phyloP scores from a whole-genome alignment of 2,888 invertebrate genomes.

The Pterostichus madidus region DNA sequence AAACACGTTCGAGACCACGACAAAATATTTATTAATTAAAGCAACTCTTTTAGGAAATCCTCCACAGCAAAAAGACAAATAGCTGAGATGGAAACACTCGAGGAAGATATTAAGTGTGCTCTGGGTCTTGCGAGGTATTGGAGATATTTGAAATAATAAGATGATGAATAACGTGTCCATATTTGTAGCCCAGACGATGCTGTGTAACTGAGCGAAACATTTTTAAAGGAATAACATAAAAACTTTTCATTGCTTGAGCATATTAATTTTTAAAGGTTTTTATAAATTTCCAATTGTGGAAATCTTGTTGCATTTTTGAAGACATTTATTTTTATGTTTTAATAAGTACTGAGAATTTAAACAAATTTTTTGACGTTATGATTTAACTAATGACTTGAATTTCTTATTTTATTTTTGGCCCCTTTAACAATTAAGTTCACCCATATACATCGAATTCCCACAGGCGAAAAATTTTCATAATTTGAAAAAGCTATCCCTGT shows the following conservation, averaged over 20 bases:
- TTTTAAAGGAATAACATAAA: slow-evolving; percentile 17
- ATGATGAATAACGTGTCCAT: slow-evolving; percentile 31
- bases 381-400: no score
- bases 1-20: slow-evolving; percentile 54
- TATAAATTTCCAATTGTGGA: slow-evolving; percentile 12
- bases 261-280: slow-evolving; percentile 26
- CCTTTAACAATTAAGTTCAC: no score
- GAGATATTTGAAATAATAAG: slow-evolving; percentile 27
- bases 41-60: slow-evolving; percentile 62
- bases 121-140: slow-evolving; percentile 19
- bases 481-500: no score
- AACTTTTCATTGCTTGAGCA: not conserved
- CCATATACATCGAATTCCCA: no score
- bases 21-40: slow-evolving; percentile 66
- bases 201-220: not conserved
- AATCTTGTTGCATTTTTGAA: not conserved
- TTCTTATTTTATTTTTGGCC: no score
- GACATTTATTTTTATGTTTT: not conserved
- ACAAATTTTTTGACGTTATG: no score
- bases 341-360: no score
- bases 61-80: slow-evolving; percentile 5
- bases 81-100: not conserved
- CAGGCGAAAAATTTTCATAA: no score
- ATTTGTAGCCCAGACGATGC: slow-evolving; percentile 17
- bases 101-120: slow-evolving; percentile 51